phyloP scores from a whole-genome alignment of 2,797 vertebrate genomes.

The Mastacembelus armatus region DNA sequence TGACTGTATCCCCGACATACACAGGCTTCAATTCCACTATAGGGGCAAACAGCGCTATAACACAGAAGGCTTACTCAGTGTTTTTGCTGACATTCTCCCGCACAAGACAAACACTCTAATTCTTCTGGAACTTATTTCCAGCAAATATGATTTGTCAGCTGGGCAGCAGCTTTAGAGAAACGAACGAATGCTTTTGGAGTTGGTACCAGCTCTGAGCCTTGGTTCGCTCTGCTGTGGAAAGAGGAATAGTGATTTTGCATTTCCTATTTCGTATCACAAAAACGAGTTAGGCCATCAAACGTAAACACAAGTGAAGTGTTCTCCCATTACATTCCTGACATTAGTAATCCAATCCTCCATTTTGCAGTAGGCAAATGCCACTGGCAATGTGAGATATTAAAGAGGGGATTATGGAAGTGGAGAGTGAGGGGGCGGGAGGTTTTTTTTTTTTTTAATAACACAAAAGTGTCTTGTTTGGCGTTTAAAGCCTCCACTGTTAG shows the following conservation, averaged over 20 bases:
- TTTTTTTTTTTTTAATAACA: slow-evolving; percentile 36
- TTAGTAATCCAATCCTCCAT: slow-evolving; percentile 67
- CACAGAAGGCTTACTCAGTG: slow-evolving; percentile 48
- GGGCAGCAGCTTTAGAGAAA: slow-evolving; percentile 53
- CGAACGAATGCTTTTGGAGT: slow-evolving; percentile 27
- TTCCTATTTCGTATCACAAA: slow-evolving; percentile 33
- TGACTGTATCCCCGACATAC: slow-evolving; percentile 46
- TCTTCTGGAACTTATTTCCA: slow-evolving; percentile 55
- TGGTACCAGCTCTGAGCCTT: slow-evolving; percentile 45
- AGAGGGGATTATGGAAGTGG: slow-evolving; percentile 72
- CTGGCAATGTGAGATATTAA: slow-evolving; percentile 72
- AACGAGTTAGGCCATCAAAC: slow-evolving; percentile 46
- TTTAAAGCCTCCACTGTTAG: slow-evolving; percentile 63
- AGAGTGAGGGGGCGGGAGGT: slow-evolving; percentile 41
- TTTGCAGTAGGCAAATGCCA: slow-evolving; percentile 62
- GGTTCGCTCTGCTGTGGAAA: slow-evolving; percentile 15
- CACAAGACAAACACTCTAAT: slow-evolving; percentile 46
- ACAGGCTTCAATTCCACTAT: slow-evolving; percentile 53
- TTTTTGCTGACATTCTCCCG: slow-evolving; percentile 30
- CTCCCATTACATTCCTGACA: slow-evolving; percentile 60
- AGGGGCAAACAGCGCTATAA: slow-evolving; percentile 27
- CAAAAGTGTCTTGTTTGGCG: slow-evolving; percentile 71
- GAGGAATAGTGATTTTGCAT: slow-evolving; percentile 23
- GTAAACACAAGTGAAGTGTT: slow-evolving; percentile 48
- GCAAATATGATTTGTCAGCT: slow-evolving; percentile 65